phyloP scores from a whole-genome alignment of 2,797 vertebrate species.

The Parauchenoglanis ngamensis region DNA sequence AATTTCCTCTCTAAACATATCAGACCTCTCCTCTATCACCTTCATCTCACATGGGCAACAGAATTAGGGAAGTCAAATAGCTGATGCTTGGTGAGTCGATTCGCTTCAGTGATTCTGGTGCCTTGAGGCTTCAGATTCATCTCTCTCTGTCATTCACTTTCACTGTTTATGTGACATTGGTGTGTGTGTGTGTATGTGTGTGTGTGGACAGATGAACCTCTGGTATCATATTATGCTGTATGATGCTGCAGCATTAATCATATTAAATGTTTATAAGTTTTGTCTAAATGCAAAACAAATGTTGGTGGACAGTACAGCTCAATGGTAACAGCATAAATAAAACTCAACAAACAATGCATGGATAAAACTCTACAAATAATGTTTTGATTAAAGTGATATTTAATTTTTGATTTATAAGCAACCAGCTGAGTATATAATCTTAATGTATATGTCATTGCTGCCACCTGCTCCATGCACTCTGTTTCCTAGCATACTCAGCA shows the following conservation, averaged over 20 bases:
- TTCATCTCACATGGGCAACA: slow-evolving; percentile 28
- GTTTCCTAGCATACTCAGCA: too few species aligned
- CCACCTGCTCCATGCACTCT: too few species aligned
- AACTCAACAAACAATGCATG: too few species aligned
- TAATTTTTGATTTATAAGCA: neutral
- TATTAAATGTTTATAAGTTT: neutral
- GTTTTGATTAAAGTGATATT: neutral
- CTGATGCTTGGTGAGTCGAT: slow-evolving; percentile 3
- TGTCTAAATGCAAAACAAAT: neutral
- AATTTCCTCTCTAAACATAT: slow-evolving; percentile 7
- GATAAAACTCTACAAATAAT: neutral
- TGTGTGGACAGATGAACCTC: neutral
- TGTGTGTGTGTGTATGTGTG: neutral
- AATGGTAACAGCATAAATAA: neutral
- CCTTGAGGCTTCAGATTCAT: neutral
- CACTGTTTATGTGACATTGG: neutral
- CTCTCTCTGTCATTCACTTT: neutral
- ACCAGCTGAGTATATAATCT: neutral
- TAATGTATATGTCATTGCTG: neutral
- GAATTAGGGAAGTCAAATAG: neutral
- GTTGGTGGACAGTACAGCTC: neutral
- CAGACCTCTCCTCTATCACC: slow-evolving; percentile 31
- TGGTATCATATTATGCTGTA: neutral
- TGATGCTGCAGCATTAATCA: neutral
- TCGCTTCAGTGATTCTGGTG: slow-evolving; percentile 15